Base-by-base conservation (phyloP, 2,113 vertebrate genomes). In the Psilopsiagon aurifrons region DNA sequence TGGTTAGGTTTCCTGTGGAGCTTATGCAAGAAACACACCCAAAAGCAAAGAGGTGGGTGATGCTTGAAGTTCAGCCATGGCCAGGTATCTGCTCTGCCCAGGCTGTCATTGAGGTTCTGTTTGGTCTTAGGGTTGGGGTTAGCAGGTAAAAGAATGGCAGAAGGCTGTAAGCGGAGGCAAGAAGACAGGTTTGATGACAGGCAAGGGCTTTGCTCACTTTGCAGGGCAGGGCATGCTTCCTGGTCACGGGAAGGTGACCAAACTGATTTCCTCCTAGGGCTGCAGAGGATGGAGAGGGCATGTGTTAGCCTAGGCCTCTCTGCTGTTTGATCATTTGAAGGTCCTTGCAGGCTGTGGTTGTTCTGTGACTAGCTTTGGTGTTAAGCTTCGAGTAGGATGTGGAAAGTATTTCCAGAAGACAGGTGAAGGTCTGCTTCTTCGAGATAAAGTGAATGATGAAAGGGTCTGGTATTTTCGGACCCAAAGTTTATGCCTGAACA, bases 21-120 rank as follows among this genome's bases (percentile, higher is more conserved):
- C 29, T 31, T 47, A 18, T 0, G 0, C 9, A 52, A 49, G 79
- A 80, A 63, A 7, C 15, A 35, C 0, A 2, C 23, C 25, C 19
- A 49, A 75, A 35, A 59, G 18, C 1, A 10, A 82, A 92, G 1
- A 1, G 4, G 2, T 47, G 13, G 33, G 31, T 19, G 17, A 17
- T 7, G 9, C 66, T 84, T 16, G 24, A 67, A 5, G 9, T 3
- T 66, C 33, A 4, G 9, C 17, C 17, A 19, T 23, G n/a, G 39
- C 19, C 57, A 76, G 44, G 13, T 0, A 0, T 76, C 28, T 70
- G 44, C 14, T 70, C 49, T 90, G 29, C 8, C 22, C 44, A 63
- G 51, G 24, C 4, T 57, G 33, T 28, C n/a, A 5, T 9, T 44
- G 20, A 78, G 3, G 24, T 70, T 83, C 8, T 24, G 17, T 33